A percentile compares a stretch with the other conserved stretches of the same genome.
phyloP scores from a whole-genome alignment of 2,888 invertebrate species.

The Bursaphelenchus okinawaensis region DNA sequence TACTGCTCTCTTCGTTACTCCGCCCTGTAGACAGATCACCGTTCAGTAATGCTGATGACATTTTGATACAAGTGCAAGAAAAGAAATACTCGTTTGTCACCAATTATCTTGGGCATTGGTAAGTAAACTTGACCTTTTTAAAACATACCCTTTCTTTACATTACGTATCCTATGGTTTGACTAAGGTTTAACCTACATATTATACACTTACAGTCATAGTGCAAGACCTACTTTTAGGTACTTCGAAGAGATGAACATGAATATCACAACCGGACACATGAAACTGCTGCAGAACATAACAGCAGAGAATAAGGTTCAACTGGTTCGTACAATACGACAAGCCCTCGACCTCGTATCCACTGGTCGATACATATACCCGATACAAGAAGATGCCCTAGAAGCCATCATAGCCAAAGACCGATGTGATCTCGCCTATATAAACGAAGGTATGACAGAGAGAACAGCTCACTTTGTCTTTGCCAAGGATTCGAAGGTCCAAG shows the following conservation, averaged over 20 bases:
- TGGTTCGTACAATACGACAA: constrained; percentile 16
- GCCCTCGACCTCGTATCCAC: constrained; percentile 20
- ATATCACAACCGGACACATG: constrained; percentile 19
- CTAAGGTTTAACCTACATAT: too few species aligned
- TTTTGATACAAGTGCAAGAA: constrained; percentile 16
- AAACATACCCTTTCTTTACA: too few species aligned
- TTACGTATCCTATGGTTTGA: too few species aligned
- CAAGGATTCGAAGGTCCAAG: constrained; percentile 8
- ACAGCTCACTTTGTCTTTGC: constrained; percentile 20
- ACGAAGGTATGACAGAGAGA: constrained; percentile 15
- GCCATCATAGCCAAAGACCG: constrained; percentile 9
- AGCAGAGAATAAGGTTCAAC: constrained; percentile 14
- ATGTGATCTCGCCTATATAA: constrained; percentile 17
- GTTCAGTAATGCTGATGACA: constrained; percentile 20
- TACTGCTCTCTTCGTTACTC: constrained; percentile 24
- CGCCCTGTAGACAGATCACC: constrained; percentile 14
- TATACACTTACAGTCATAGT: too few species aligned
- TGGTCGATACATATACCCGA: constrained; percentile 23
- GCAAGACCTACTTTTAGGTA: constrained; percentile 15
- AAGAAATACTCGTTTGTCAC: constrained; percentile 26
- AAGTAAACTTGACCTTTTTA: background rate
- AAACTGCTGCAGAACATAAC: constrained; percentile 18
- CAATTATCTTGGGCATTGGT: constrained; percentile 28
- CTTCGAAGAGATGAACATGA: constrained; percentile 22
- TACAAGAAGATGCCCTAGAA: constrained; percentile 19